Evolutionary conservation across 2,797 vertebrate species (phyloP).

Genomic region (Vipera latastei): DNA sequence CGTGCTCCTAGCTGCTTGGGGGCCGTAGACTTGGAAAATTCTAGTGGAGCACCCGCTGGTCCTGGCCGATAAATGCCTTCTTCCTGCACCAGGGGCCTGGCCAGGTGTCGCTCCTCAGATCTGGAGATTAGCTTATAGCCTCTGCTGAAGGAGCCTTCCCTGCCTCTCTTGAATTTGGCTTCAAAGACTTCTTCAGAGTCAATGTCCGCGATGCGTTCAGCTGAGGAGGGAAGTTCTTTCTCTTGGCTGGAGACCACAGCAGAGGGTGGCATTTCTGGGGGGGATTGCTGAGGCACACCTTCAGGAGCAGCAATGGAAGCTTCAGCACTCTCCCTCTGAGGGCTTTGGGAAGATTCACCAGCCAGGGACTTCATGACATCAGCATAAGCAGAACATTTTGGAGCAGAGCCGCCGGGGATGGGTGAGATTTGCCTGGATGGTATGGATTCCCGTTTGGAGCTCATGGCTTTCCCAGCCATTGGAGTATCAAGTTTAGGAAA

Average conservation of each 20-base stretch:
- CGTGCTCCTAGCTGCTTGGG: constrained; percentile 78
- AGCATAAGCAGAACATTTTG: constrained; percentile 83
- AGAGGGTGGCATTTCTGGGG: constrained; percentile 58
- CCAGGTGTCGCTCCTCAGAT: constrained; percentile 82
- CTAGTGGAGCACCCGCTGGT: constrained; percentile 85
- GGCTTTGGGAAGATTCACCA: constrained; percentile 43
- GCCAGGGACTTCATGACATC: constrained; percentile 88
- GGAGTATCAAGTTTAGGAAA: not conserved
- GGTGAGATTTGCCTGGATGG: not conserved
- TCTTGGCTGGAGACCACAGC: constrained; percentile 79
- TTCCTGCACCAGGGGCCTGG: constrained; percentile 60
- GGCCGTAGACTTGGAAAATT: constrained; percentile 71
- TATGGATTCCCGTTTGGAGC: not conserved
- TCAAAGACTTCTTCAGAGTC: constrained; percentile 93
- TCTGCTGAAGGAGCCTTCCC: constrained; percentile 86
- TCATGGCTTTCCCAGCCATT: not conserved
- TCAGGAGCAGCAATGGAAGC: not conserved
- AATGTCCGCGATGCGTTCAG: constrained; percentile 80
- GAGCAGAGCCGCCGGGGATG: not conserved
- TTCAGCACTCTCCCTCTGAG: not conserved
- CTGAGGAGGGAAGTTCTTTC: constrained; percentile 49
- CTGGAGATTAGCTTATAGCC: constrained; percentile 87
- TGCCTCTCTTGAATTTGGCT: constrained; percentile 88
- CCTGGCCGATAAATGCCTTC: constrained; percentile 93
- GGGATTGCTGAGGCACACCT: not conserved